These are phyloP conservation scores for Falco punctatus DNA, from an alignment of 2,113 vertebrate genomes.

Conservation along the genomic window DNA sequence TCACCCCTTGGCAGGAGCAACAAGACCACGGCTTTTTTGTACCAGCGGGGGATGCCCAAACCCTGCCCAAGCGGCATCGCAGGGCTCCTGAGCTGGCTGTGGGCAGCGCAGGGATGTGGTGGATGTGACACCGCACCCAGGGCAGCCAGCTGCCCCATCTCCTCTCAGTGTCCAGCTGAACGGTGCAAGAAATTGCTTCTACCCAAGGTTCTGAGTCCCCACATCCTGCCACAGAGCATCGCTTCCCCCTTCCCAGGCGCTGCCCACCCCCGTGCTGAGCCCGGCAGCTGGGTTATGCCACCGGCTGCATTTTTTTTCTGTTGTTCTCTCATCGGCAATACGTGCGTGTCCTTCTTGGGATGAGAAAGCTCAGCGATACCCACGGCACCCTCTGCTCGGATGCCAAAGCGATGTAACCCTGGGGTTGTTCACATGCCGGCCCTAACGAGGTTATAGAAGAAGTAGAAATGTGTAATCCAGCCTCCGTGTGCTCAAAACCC, in stretches of 20 bases:
- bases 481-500: neutral
- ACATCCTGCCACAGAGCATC: neutral
- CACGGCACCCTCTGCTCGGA: neutral
- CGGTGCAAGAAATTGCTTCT: neutral
- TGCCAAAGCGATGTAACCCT: neutral
- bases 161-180: neutral
- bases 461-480: neutral
- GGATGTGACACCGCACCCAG: neutral
- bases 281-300: neutral
- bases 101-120: accelerated
- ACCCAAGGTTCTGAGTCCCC: neutral
- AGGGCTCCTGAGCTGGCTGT: neutral
- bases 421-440: accelerated
- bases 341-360: accelerated
- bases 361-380: neutral
- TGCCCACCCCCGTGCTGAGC: neutral
- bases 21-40: too few relatives aligned
- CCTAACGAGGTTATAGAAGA: neutral
- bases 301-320: neutral
- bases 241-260: neutral
- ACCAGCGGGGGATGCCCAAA: neutral
- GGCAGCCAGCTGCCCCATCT: neutral
- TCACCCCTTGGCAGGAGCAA: neutral
- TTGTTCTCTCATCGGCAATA: neutral
- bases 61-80: neutral